Evolutionary conservation across 2,888 invertebrate genomes (phyloP), one percentile per base, ranked within the genome.

Genomic region (Ganaspis brasiliensis): DNA sequence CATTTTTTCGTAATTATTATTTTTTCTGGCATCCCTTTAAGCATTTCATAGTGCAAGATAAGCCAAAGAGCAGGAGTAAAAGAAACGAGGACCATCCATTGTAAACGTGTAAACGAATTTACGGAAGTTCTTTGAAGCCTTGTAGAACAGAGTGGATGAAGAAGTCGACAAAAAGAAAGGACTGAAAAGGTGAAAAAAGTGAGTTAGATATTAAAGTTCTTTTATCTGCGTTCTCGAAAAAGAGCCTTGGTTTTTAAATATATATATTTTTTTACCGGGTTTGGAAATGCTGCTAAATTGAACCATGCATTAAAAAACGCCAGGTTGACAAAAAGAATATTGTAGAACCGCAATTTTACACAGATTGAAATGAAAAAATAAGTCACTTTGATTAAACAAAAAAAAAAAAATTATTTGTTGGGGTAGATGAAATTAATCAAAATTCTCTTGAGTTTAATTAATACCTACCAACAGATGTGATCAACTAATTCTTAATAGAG

Each of bases 51-150:
- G 79, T 73, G 73, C 61, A 21, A 67, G 67, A 67, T 67, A 77
- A 75, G 79, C 73, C 79, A 78, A 76, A 74, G 67, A 80, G 79
- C 67, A 59, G 75, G 78, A 78, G 63, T 14, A 80, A 82, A 86
- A 79, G 73, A 72, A 78, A 75, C 72, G 76, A 77, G 75, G 76
- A 76, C 71, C 72, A 79, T 83, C 83, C 83, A 85, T 86, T 86
- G 85, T 85, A 81, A 86, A 86, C 86, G 84, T 84, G 84, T 89
- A 87, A 89, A 84, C 85, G 86, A 89, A 88, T 88, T 31, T 86
- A 87, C 84, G 78, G 67, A 82, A 87, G 84, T 87, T 86, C 82
- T 86, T 84, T 87, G 82, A 80, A 82, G 82, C 57, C 55, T 67
- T 49, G 79, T 75, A 78, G 78, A 79, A 74, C 67, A 83, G 79